Evolutionary conservation across 2,888 invertebrate species (phyloP).

Genomic region (Disparrhopalites patrizii): DNA sequence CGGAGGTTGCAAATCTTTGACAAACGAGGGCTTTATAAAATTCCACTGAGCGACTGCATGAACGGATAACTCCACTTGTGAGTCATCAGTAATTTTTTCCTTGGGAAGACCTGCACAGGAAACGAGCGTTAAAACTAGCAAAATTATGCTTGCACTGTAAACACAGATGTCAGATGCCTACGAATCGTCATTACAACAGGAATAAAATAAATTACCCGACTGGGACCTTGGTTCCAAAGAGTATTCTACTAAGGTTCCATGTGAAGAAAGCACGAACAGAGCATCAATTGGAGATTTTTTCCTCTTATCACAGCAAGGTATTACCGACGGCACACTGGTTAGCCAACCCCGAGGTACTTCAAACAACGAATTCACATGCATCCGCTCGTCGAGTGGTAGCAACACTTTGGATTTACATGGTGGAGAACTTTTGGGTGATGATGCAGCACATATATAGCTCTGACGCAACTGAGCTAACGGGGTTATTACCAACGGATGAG

Average conservation of each 20-base stretch:
- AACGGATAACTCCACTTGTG: slow-evolving; percentile 77
- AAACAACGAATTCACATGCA: slow-evolving; percentile 74
- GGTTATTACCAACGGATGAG: slow-evolving; percentile 71
- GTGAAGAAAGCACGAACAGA: slow-evolving; percentile 84
- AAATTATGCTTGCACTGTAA: background rate
- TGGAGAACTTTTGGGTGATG: slow-evolving; percentile 44
- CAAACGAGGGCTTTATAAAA: slow-evolving; percentile 55
- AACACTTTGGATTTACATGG: slow-evolving; percentile 45
- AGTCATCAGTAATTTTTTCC: slow-evolving; percentile 81
- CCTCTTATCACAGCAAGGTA: slow-evolving; percentile 51
- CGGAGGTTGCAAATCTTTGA: slow-evolving; percentile 69
- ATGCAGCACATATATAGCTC: slow-evolving; percentile 36
- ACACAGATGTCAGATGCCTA: background rate
- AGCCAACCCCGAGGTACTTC: slow-evolving; percentile 73
- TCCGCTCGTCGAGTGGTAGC: slow-evolving; percentile 60
- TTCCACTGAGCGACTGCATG: slow-evolving; percentile 88
- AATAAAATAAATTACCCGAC: slow-evolving; percentile 52
- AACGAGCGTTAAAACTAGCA: background rate
- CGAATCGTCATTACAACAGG: background rate
- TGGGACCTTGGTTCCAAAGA: slow-evolving; percentile 73
- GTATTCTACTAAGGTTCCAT: slow-evolving; percentile 82
- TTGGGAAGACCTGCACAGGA: slow-evolving; percentile 63
- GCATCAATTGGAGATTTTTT: slow-evolving; percentile 67
- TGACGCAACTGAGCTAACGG: slow-evolving; percentile 81
- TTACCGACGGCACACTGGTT: slow-evolving; percentile 52